phyloP scores from a whole-genome alignment of 2,797 vertebrate species.

The Synanceia verrucosa region DNA sequence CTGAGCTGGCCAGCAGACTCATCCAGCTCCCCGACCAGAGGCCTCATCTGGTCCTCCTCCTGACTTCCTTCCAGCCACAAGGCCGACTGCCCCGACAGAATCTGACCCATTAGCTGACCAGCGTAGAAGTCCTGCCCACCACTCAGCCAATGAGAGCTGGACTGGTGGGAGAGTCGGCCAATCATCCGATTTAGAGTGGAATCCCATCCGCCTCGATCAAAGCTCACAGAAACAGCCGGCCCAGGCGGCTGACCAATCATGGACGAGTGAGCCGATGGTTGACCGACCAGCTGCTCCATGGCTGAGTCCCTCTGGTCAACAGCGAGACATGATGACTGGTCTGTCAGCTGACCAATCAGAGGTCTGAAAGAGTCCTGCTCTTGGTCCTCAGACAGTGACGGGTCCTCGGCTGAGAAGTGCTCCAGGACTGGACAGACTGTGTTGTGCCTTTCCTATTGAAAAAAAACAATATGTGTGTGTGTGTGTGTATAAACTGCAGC shows the following conservation, averaged over 20 bases:
- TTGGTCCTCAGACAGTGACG: slow-evolving; percentile 10
- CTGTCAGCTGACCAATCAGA: slow-evolving; percentile 58
- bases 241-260: slow-evolving; percentile 35
- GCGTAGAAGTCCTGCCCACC: slow-evolving; percentile 28
- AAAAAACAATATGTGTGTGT: neutral
- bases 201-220: slow-evolving; percentile 51
- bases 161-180: slow-evolving; percentile 46
- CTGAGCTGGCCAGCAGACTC: slow-evolving; percentile 50
- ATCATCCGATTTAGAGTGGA: slow-evolving; percentile 64
- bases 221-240: neutral
- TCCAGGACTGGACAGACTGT: neutral
- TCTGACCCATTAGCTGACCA: slow-evolving; percentile 18
- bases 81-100: slow-evolving; percentile 16
- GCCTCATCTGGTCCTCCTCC: slow-evolving; percentile 58
- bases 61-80: slow-evolving; percentile 47
- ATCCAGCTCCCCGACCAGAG: slow-evolving; percentile 63
- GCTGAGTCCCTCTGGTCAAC: slow-evolving; percentile 19
- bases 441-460: slow-evolving; percentile 40
- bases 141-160: slow-evolving; percentile 41
- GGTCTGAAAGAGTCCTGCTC: slow-evolving; percentile 62
- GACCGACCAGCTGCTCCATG: slow-evolving; percentile 60
- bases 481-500: neutral
- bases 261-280: slow-evolving; percentile 67
- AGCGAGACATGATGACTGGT: slow-evolving; percentile 53
- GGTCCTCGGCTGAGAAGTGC: slow-evolving; percentile 12